Evolutionary conservation across 2,888 invertebrate species (phyloP).

Genomic region (Clitarchus hookeri): DNA sequence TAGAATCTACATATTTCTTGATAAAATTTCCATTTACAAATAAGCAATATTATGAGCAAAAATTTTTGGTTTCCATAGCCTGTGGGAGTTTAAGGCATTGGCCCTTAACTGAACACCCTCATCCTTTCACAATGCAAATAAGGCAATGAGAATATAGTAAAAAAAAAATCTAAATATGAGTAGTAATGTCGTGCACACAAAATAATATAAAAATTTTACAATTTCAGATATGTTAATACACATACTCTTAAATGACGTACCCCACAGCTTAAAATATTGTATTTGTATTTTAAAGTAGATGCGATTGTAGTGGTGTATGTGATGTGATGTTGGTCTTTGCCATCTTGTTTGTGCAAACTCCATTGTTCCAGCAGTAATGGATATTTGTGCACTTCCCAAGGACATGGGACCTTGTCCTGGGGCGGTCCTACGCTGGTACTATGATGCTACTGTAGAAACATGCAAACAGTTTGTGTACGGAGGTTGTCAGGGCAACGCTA

Average conservation of each 20-base stretch:
- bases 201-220: too few species aligned
- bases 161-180: too few species aligned
- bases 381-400: slow-evolving; percentile 51
- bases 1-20: background rate
- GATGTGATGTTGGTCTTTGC: background rate
- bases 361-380: slow-evolving; percentile 42
- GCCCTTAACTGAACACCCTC: too few species aligned
- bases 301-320: background rate
- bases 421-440: slow-evolving; percentile 58
- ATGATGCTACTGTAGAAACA: slow-evolving; percentile 53
- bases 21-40: slow-evolving; percentile 4
- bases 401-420: slow-evolving; percentile 55
- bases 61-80: background rate
- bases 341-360: background rate
- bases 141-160: too few species aligned
- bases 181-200: too few species aligned
- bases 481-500: slow-evolving; percentile 57
- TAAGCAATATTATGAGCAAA: background rate
- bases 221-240: too few species aligned
- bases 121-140: too few species aligned
- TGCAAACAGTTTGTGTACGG: slow-evolving; percentile 60
- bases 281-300: slow-evolving; percentile 3
- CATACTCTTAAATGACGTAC: background rate
- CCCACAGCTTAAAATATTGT: background rate
- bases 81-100: background rate